phyloP scores from a whole-genome alignment of 2,113 vertebrate genomes.

The Scomber scombrus region DNA sequence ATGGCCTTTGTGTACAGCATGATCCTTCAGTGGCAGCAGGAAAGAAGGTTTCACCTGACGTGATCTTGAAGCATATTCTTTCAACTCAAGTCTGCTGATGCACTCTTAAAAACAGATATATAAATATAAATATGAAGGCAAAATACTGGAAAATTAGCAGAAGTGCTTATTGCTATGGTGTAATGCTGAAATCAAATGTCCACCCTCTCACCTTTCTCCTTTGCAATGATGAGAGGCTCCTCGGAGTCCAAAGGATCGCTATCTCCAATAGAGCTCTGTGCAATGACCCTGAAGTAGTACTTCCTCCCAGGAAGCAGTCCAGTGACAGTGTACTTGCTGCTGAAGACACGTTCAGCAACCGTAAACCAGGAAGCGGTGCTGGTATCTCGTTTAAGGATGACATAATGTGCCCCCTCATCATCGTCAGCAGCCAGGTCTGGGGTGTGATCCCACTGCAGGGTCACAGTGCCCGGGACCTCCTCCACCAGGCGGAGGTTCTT shows the following conservation, averaged over 20 bases:
- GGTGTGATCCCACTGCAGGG: conserved; percentile 81
- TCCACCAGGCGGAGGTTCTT: conserved; percentile 78
- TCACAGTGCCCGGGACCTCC: conserved; percentile 77
- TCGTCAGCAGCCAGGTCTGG: conserved; percentile 74
- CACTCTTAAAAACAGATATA: conserved; percentile 30
- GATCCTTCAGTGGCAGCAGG: conserved; percentile 74
- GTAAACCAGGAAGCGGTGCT: conserved; percentile 76
- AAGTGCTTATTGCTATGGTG: not conserved
- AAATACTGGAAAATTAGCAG: not conserved
- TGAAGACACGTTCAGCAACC: conserved; percentile 72
- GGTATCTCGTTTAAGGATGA: conserved; percentile 80
- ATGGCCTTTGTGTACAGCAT: conserved; percentile 51
- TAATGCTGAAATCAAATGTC: not conserved
- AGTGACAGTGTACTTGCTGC: conserved; percentile 77
- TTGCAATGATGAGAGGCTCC: conserved; percentile 74
- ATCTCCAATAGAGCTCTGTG: conserved; percentile 75
- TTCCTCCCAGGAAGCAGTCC: conserved; percentile 80
- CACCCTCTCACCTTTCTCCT: conserved; percentile 73
- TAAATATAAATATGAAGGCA: not conserved
- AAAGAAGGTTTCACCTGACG: conserved; percentile 75
- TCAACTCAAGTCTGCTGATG: conserved; percentile 55
- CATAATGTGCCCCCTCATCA: conserved; percentile 58
- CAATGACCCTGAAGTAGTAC: conserved; percentile 81
- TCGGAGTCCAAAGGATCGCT: conserved; percentile 78
- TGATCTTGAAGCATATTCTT: conserved; percentile 53